Evolutionary conservation across 1,140 invertebrate genomes (phyloP), one percentile per base, ranked within the genome.

Genomic region (Drosophila subobscura): DNA sequence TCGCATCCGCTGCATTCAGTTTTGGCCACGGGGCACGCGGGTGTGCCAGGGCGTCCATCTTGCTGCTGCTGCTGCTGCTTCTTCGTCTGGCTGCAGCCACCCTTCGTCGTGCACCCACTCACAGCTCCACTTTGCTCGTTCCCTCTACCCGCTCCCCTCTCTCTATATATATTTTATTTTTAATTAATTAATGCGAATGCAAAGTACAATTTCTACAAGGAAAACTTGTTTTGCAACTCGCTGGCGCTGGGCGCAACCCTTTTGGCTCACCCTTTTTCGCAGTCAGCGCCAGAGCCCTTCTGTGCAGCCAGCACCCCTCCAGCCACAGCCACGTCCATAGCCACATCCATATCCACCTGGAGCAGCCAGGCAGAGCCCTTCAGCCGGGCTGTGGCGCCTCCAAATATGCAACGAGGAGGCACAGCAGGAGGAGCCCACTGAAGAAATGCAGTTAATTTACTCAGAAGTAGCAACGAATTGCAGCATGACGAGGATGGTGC

Each of bases 171-270:
- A 89, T 88, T 88, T 88, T 88, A 88, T 90, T 90, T 90, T 90
- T 90, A 90, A 90, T 90, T 90, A 90, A 90, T 90, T 90, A 90
- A 90, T 90, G 88, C 84, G 86, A 90, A 88, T 84, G 86, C 80
- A 90, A 90, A 90, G 86, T 90, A 89, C 81, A 77, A 79, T 83
- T 90, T 90, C 88, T 90, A 90, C 88, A 90, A 90, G 88, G 85
- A 79, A 88, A 88, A 88, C 83, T 88, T 88, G 83, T 88, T 88
- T 88, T 88, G 84, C 79, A 83, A 83, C 79, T 65, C 49, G 52
- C 70, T 20, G 0, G 16, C 16, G 16, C 16, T 20, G 16, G 16
- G 46, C 45, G 22, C 72, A 70, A 77, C 73, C 72, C 73, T 61
- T 76, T 76, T 68, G 57, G 51, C 27, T 5, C 27, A 29, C 6